Evolutionary conservation across 2,797 vertebrate species (phyloP).

Genomic region (Muraenolepis orangiensis): DNA sequence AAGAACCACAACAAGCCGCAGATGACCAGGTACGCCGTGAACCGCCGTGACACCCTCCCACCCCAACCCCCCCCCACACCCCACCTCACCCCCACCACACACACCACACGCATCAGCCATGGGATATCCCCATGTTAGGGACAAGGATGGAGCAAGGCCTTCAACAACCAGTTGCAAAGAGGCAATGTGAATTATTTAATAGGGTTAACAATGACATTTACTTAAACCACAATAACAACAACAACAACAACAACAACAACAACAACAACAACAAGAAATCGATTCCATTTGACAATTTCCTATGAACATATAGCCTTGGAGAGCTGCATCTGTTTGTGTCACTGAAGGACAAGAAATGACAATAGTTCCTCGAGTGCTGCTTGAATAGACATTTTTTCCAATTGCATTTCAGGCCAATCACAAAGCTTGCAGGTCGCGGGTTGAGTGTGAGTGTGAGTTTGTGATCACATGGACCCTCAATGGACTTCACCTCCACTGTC

Average conservation of each 20-base stretch:
- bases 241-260: constrained; percentile 1
- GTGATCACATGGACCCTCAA: too few relatives aligned
- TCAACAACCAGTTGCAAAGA: not conserved
- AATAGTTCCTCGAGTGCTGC: constrained; percentile 21
- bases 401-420: too few relatives aligned
- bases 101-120: constrained; percentile 19
- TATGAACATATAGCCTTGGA: not conserved
- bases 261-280: not conserved
- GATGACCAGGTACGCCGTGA: too few relatives aligned
- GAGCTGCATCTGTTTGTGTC: not conserved
- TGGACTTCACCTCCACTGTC: too few relatives aligned
- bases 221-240: not conserved
- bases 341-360: constrained; percentile 14
- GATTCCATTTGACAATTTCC: not conserved
- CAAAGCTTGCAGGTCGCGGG: too few relatives aligned
- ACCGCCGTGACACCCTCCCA: constrained; percentile 19
- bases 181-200: not conserved
- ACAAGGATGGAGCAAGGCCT: constrained; percentile 14
- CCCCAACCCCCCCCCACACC: too few relatives aligned
- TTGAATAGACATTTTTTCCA: constrained; percentile 10
- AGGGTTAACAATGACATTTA: not conserved
- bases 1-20: constrained; percentile 34
- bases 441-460: too few relatives aligned
- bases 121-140: constrained; percentile 14
- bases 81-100: too few relatives aligned